Base-by-base conservation (phyloP, 2,888 invertebrate species). In the Oegoconia quadripuncta region DNA sequence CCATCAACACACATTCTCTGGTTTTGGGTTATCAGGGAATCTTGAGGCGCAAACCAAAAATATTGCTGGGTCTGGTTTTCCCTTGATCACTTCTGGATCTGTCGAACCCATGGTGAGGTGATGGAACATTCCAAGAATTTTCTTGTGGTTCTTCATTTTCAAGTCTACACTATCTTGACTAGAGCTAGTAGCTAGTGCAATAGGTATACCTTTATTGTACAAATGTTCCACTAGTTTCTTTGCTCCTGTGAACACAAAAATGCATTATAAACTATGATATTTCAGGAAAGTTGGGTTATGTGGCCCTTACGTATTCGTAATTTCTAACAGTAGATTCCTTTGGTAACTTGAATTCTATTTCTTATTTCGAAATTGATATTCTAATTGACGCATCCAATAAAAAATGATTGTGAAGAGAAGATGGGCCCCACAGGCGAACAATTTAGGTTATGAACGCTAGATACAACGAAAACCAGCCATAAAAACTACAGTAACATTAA, bases 1-100 rank as follows among this genome's bases (percentile, higher is more conserved):
- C 20, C 20, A 8, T 20, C 28, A 34, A 62, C 77, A 73, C 68
- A 89, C 90, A 66, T 89, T 64, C 61, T 89, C 87, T 9, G 92
- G 89, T n/a, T 78, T 70, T 1, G 93, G 93, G 49, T 89, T 86
- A 40, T 92, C 91, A 2, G 86, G 68, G 73, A 97, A 97, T 31
- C 95, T 86, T 17, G 88, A 84, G 0, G 95, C 94, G 60, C 93
- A 93, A 6, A 96, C 90, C 15, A 93, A 73, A 69, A 95, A 97
- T 57, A 95, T 94, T 60, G 95, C 94, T 0, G 97, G 97, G 28
- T 92, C 91, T 5, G 97, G 97, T 82, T 98, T 97, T 2, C 97
- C 95, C 36, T 89, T 83, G 47, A 90, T 93, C 0, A 97, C 95
- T 48, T 95, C 95, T 0, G 93, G 92, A 74, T 97, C 97, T 13